Evolutionary conservation across 2,888 invertebrate genomes (phyloP).

Genomic region (Pecten maximus): DNA sequence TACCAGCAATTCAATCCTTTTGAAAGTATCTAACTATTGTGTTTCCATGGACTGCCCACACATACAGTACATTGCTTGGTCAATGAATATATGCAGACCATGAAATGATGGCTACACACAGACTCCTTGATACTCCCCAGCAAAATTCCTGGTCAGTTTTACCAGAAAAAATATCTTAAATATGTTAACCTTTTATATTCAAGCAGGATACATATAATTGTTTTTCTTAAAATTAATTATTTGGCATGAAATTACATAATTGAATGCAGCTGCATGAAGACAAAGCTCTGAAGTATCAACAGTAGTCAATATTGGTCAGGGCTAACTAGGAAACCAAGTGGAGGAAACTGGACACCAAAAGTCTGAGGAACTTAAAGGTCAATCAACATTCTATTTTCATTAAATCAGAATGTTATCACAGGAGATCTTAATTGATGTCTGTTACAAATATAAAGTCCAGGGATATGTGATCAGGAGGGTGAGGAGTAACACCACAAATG

Average conservation of each 20-base stretch:
- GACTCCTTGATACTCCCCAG: not conserved
- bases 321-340: not conserved
- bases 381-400: slow-evolving; percentile 27
- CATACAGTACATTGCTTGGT: not conserved
- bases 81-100: not conserved
- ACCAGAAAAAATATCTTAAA: not conserved
- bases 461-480: not conserved
- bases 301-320: not conserved
- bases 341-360: not conserved
- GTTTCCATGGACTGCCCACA: not conserved
- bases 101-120: not conserved
- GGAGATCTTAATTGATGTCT: slow-evolving; percentile 11
- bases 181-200: too few relatives aligned
- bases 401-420: slow-evolving; percentile 11
- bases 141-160: not conserved
- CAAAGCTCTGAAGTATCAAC: not conserved
- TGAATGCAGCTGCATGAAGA: not conserved
- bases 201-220: too few relatives aligned
- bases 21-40: not conserved
- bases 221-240: too few relatives aligned
- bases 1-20: not conserved
- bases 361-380: not conserved
- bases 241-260: too few relatives aligned
- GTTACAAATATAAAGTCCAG: not conserved
- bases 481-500: not conserved